Base-by-base conservation (phyloP, 1,140 invertebrate genomes). In the Phocides pigmalion region DNA sequence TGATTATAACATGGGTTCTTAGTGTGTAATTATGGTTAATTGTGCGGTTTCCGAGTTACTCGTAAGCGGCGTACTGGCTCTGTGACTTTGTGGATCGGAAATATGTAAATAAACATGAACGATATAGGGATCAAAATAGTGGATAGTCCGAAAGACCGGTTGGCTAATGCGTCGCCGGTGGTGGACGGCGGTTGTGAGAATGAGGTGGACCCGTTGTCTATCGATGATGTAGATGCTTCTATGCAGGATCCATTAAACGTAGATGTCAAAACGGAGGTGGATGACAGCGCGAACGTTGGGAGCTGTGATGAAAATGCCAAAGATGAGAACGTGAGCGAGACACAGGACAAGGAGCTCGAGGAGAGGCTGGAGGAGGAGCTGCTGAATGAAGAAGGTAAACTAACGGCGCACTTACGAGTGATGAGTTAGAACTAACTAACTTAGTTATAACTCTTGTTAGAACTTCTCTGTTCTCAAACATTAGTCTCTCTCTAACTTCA, bases 51-150 rank as follows among this genome's bases (percentile, higher is more conserved):
- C 62, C 47, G 64, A 80, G 79, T 81, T 76, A 84, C 78, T 69
- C 79, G 51, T 59, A 61, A 73, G 74, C 84, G 80, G 86, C 82
- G 70, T 88, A 77, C 74, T 84, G 77, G 79, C 76, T 82, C 74
- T 79, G 80, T 88, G 79, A 79, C 66, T 84, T 54, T 78, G 71
- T 73, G 75, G 74, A 64, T 83, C 74, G 81, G 77, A 91, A 91
- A 85, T 87, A 91, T 91, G 88, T 91, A 89, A 90, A 90, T 90
- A 90, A 91, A 89, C 83, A 91, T 91, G 89, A 89, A 91, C 81
- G 89, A 89, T 87, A 89, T 87, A 87, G 85, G 79, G 68, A 84
- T 91, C 72, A 91, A 89, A 83, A 81, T 84, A 83, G 83, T 80
- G 73, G 88, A 90, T 80, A 83, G 82, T 79, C 81, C 77, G 50